These are phyloP conservation scores for Operophtera brumata DNA, from an alignment of 2,888 invertebrate genomes.

Conservation along the genomic window DNA sequence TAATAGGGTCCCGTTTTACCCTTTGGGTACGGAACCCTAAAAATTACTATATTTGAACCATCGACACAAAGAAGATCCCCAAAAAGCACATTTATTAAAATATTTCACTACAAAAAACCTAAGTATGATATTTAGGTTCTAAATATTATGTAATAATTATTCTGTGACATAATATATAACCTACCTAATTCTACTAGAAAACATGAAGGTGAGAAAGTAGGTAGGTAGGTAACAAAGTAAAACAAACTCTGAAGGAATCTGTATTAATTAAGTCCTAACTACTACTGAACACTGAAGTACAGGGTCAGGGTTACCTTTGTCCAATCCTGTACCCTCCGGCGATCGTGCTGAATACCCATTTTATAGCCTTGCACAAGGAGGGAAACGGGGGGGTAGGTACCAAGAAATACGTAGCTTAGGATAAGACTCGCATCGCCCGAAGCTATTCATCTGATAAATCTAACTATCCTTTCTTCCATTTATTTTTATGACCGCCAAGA, in stretches of 20 bases:
- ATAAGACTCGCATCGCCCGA: slow-evolving; percentile 45
- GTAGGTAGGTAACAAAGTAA: neutral
- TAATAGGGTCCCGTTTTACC: too few species aligned
- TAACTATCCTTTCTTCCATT: slow-evolving; percentile 51
- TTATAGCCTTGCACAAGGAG: slow-evolving; percentile 39
- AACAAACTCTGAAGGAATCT: slow-evolving; percentile 4
- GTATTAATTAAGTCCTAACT: slow-evolving; percentile 36
- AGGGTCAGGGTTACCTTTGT: slow-evolving; percentile 49
- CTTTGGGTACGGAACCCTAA: too few species aligned
- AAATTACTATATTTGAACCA: too few species aligned
- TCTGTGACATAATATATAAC: too few species aligned
- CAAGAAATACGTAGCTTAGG: slow-evolving; percentile 27
- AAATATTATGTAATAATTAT: too few species aligned
- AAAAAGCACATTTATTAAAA: too few species aligned
- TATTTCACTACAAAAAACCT: too few species aligned
- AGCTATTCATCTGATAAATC: slow-evolving; percentile 59
- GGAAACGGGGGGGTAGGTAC: slow-evolving; percentile 28
- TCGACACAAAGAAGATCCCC: too few species aligned
- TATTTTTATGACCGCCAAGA: slow-evolving; percentile 40
- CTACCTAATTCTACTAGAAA: neutral
- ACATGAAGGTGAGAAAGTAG: neutral
- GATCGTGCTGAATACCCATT: slow-evolving; percentile 41
- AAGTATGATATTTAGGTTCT: too few species aligned
- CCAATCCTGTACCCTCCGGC: slow-evolving; percentile 43
- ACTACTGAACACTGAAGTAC: slow-evolving; percentile 23